Conservation (phyloP, 2,113 vertebrate species). For the Heteronetta atricapilla region DNA sequence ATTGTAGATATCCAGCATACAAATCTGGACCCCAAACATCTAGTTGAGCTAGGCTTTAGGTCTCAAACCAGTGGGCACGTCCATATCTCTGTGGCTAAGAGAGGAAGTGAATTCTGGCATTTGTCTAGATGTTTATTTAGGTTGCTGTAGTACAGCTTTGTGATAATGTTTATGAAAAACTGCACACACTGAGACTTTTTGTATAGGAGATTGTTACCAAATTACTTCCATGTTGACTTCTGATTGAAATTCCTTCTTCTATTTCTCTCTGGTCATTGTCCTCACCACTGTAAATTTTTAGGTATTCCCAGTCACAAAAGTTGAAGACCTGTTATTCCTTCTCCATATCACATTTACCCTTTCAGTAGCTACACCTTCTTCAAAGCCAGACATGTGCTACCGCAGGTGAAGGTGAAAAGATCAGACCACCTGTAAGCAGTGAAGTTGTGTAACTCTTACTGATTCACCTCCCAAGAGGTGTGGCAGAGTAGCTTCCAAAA, state of each 20-base stretch:
- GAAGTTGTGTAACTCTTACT: background rate
- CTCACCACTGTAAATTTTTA: background rate
- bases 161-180: background rate
- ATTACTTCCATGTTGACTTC: background rate
- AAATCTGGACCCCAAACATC: background rate
- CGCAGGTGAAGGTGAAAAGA: background rate
- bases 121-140: background rate
- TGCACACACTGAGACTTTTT: background rate
- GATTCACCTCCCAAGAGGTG: background rate
- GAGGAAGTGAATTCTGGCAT: background rate
- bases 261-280: background rate
- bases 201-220: background rate
- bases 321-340: background rate
- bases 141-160: background rate
- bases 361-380: background rate
- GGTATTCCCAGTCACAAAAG: background rate
- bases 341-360: background rate
- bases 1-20: background rate
- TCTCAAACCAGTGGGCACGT: rapidly evolving
- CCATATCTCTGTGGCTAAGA: background rate
- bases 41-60: background rate
- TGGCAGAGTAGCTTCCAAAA: background rate
- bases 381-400: background rate
- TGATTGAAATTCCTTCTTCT: background rate
- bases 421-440: background rate